These are phyloP conservation scores for Bufo gargarizans DNA, from an alignment of 2,113 vertebrate species.

Conservation along the genomic window DNA sequence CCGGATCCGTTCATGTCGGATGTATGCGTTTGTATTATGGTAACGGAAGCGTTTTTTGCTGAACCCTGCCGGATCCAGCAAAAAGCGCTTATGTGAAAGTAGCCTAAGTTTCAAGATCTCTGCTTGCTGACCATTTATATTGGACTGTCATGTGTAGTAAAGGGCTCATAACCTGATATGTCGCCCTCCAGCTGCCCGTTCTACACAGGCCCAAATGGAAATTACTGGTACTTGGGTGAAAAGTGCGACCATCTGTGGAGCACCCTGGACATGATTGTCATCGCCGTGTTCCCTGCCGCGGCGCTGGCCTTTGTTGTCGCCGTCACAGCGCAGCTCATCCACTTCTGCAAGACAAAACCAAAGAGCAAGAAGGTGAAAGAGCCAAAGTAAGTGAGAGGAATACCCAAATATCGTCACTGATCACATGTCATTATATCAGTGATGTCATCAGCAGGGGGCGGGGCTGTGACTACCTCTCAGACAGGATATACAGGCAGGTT, in stretches of 20 bases:
- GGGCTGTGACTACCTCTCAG: neutral
- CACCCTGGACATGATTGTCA: slow-evolving; percentile 67
- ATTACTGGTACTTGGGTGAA: slow-evolving; percentile 70
- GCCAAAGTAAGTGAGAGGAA: slow-evolving; percentile 58
- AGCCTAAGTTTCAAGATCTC: no score
- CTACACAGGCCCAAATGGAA: slow-evolving; percentile 63
- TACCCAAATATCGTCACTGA: neutral
- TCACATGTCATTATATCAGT: no score
- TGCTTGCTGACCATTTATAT: no score
- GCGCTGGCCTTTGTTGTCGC: slow-evolving; percentile 59
- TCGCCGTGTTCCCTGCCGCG: slow-evolving; percentile 64
- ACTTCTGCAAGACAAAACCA: slow-evolving; percentile 48
- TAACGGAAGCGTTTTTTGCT: no score
- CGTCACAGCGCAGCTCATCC: slow-evolving; percentile 54
- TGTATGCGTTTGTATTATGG: no score
- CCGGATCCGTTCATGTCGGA: no score
- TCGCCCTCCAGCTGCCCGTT: slow-evolving; percentile 67
- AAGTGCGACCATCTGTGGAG: slow-evolving; percentile 71
- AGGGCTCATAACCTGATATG: neutral
- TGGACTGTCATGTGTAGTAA: neutral
- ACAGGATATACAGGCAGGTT: no score
- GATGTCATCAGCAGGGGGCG: neutral
- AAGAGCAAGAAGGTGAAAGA: neutral
- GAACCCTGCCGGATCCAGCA: no score
- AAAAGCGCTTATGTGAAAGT: no score